These are phyloP conservation scores for Eurystomus glaucurus DNA, from an alignment of 2,797 vertebrate genomes.

Conservation along the genomic window DNA sequence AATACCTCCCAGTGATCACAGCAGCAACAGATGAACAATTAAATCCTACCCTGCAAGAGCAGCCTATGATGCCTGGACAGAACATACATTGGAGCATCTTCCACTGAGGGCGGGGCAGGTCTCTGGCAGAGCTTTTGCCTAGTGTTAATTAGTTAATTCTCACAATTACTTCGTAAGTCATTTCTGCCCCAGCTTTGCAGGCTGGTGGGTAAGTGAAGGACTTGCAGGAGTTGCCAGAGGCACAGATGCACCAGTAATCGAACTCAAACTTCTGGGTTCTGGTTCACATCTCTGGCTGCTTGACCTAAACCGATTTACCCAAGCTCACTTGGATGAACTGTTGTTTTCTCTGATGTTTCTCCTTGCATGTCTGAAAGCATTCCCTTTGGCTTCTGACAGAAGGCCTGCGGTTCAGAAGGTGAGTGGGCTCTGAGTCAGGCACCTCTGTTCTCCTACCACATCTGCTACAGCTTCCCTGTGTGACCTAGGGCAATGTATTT, in stretches of 20 bases:
- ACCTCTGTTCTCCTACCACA: accelerated
- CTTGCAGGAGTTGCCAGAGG: background rate
- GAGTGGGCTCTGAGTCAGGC: background rate
- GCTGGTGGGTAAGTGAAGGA: background rate
- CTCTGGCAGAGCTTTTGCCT: background rate
- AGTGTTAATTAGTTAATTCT: background rate
- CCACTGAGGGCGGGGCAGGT: background rate
- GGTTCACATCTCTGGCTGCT: background rate
- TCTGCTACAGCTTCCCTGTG: background rate
- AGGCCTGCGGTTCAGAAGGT: background rate
- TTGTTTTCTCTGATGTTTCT: background rate
- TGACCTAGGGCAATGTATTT: background rate
- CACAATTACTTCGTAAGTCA: accelerated
- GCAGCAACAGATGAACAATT: background rate
- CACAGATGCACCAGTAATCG: background rate
- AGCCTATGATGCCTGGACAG: background rate
- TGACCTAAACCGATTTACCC: background rate
- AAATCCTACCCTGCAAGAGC: background rate
- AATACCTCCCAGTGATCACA: background rate
- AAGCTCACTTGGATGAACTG: background rate
- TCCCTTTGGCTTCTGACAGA: background rate
- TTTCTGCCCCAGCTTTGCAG: background rate
- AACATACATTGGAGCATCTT: background rate
- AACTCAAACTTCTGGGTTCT: background rate
- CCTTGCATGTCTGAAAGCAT: background rate